A percentile compares a stretch with the other conserved stretches of the same genome.
Evolutionary conservation across 2,888 invertebrate genomes (phyloP).

Genomic region (Eristalinus aeneus): DNA sequence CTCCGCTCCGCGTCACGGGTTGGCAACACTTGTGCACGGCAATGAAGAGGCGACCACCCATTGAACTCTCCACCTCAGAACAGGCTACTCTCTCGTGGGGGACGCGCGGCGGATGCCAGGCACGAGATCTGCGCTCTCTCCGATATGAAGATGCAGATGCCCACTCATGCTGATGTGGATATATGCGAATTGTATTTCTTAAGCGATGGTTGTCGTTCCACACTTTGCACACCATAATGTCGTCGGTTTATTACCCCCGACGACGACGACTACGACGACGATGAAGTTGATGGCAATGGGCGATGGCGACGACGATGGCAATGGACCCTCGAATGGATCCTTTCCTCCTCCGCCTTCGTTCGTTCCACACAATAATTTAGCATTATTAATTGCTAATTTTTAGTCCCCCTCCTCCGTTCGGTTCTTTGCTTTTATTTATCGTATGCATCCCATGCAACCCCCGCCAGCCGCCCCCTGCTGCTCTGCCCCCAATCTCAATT

Average conservation of each 20-base stretch:
- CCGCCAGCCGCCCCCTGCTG: neutral
- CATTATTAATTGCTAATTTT: slow-evolving; percentile 70
- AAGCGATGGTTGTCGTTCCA: slow-evolving; percentile 60
- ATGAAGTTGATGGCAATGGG: too few species aligned
- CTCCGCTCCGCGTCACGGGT: neutral
- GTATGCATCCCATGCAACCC: neutral
- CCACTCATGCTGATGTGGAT: slow-evolving; percentile 31
- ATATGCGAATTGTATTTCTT: slow-evolving; percentile 53
- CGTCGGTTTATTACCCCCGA: slow-evolving; percentile 61
- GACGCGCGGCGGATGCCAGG: neutral
- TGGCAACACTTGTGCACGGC: slow-evolving; percentile 53
- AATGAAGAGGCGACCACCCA: slow-evolving; percentile 62
- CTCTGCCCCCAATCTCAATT: slow-evolving; percentile 38
- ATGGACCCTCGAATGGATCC: slow-evolving; percentile 4
- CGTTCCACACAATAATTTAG: slow-evolving; percentile 64
- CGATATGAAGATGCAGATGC: slow-evolving; percentile 52
- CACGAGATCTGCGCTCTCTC: neutral
- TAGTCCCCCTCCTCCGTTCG: slow-evolving; percentile 39
- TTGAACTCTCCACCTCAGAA: slow-evolving; percentile 48
- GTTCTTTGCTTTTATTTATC: slow-evolving; percentile 47
- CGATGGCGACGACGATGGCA: neutral
- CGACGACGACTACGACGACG: neutral
- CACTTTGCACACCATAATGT: slow-evolving; percentile 70
- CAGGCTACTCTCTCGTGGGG: slow-evolving; percentile 15
- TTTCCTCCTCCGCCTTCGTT: neutral